phyloP scores from a whole-genome alignment of 2,888 invertebrate species.

The Meghimatium bilineatum region DNA sequence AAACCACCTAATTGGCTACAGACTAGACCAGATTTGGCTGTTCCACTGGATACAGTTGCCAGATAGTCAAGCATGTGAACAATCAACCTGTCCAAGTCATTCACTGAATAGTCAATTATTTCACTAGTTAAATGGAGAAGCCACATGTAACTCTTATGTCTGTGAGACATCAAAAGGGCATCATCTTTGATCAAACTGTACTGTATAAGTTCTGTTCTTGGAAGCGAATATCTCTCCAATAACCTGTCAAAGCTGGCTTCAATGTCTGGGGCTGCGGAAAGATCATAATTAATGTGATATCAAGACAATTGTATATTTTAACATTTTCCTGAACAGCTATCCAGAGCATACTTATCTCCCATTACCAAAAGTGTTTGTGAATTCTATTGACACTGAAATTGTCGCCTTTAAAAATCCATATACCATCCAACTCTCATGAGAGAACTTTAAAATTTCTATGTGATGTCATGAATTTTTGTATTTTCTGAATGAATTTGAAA shows the following conservation, averaged over 20 bases:
- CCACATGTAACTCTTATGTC: slow-evolving; percentile 38
- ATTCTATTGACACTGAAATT: too few species aligned
- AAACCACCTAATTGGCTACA: neutral
- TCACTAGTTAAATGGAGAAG: slow-evolving; percentile 26
- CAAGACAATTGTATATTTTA: too few species aligned
- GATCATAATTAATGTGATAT: too few species aligned
- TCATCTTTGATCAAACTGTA: neutral
- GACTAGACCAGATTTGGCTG: neutral
- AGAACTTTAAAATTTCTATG: too few species aligned
- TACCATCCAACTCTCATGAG: too few species aligned
- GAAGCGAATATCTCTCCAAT: neutral
- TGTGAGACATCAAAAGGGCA: neutral
- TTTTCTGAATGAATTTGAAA: too few species aligned
- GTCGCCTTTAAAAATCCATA: too few species aligned
- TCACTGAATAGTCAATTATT: neutral
- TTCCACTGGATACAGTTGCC: neutral
- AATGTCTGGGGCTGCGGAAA: slow-evolving; percentile 4
- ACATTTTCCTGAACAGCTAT: too few species aligned
- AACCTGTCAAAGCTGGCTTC: neutral
- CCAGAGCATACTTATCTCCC: too few species aligned
- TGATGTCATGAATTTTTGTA: too few species aligned
- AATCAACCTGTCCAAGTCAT: slow-evolving; percentile 19
- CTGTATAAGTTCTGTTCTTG: slow-evolving; percentile 21
- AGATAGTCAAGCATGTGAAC: slow-evolving; percentile 14
- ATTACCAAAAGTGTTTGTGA: too few species aligned